Evolutionary conservation across 2,888 invertebrate species (phyloP).

Genomic region (Aspidapion aeneum): DNA sequence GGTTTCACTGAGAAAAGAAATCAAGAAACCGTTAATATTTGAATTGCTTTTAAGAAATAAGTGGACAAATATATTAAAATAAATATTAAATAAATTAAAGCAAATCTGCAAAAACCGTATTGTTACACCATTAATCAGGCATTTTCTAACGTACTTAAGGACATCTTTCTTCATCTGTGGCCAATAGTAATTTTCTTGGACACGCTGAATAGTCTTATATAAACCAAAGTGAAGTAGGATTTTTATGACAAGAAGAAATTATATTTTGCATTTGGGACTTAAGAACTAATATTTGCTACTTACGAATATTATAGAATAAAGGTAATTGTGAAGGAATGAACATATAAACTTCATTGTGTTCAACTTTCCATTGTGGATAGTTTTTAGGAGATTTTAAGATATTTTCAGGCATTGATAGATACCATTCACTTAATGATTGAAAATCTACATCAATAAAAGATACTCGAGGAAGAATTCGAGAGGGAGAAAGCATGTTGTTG

Average conservation of each 20-base stretch:
- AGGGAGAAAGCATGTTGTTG: not conserved
- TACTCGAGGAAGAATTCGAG: not conserved
- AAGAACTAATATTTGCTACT: not conserved
- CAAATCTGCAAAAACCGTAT: no score
- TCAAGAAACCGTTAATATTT: no score
- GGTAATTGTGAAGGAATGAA: not conserved
- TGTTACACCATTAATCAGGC: no score
- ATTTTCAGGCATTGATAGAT: not conserved
- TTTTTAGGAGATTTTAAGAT: not conserved
- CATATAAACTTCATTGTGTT: not conserved
- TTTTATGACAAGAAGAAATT: constrained; percentile 4
- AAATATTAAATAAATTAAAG: no score
- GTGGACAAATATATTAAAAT: no score
- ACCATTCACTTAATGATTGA: not conserved
- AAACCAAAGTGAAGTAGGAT: constrained; percentile 7
- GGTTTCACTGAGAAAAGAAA: no score
- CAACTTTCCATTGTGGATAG: constrained; percentile 1
- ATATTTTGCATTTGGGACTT: not conserved
- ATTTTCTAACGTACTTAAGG: no score
- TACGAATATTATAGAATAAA: not conserved
- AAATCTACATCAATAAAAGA: not conserved
- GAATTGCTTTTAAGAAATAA: no score
- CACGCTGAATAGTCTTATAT: constrained; percentile 12
- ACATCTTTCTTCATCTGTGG: no score
- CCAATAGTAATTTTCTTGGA: constrained; percentile 14